These are phyloP conservation scores for Psix sp. DNA, from an alignment of 1,140 invertebrate species.

Conservation along the genomic window DNA sequence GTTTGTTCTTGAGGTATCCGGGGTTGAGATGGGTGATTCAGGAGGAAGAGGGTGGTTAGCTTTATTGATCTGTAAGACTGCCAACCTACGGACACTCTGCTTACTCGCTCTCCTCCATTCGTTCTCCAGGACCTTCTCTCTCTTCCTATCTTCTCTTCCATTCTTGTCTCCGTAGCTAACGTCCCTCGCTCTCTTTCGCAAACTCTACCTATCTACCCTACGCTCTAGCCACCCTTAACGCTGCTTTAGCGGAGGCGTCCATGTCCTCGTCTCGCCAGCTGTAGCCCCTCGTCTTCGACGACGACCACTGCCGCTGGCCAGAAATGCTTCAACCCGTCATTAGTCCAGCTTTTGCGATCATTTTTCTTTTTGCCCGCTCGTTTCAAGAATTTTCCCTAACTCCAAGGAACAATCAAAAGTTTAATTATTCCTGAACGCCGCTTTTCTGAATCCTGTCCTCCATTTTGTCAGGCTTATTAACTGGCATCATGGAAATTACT, in stretches of 20 bases:
- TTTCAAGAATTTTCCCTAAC: conserved; percentile 32
- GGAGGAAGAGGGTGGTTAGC: conserved; percentile 73
- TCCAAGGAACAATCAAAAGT: conserved; percentile 35
- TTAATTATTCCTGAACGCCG: conserved; percentile 27
- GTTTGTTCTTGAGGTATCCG: conserved; percentile 75
- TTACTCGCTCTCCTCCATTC: conserved; percentile 61
- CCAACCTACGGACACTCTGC: conserved; percentile 71
- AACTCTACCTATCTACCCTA: conserved; percentile 59
- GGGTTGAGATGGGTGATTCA: conserved; percentile 65
- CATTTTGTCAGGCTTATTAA: conserved; percentile 38
- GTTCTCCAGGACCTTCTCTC: conserved; percentile 65
- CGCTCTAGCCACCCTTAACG: conserved; percentile 73
- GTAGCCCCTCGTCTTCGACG: conserved; percentile 52
- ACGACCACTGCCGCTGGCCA: conserved; percentile 68
- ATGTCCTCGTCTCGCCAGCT: conserved; percentile 51
- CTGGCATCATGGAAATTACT: neutral
- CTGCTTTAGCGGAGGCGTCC: conserved; percentile 71
- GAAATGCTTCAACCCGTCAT: conserved; percentile 71
- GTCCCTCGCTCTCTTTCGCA: conserved; percentile 54
- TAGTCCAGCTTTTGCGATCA: conserved; percentile 13
- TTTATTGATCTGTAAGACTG: conserved; percentile 79
- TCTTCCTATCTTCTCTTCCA: conserved; percentile 57
- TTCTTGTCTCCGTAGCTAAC: conserved; percentile 59
- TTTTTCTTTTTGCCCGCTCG: conserved; percentile 2
- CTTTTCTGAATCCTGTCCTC: neutral